Percentiles rank a stretch among this genome's conserved stretches.
phyloP scores from a whole-genome alignment of 2,113 vertebrate genomes.

The Apeltes quadracus region DNA sequence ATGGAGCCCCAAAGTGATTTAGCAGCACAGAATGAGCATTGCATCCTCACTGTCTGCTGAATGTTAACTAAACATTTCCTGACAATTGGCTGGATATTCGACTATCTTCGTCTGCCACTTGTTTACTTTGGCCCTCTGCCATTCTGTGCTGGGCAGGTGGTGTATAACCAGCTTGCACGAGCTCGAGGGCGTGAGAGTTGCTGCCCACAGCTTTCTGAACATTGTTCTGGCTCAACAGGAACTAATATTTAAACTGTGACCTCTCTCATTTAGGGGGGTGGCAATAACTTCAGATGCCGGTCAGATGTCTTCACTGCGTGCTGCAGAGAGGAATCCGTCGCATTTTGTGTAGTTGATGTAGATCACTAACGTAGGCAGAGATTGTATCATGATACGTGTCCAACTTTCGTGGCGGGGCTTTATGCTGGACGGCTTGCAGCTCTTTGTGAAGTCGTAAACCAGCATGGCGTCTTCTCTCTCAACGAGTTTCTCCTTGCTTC shows the following conservation, averaged over 20 bases:
- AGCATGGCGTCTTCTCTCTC: background rate
- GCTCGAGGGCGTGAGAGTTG: slow-evolving; percentile 23
- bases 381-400: background rate
- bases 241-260: slow-evolving; percentile 31
- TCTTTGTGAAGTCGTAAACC: background rate
- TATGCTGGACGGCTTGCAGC: background rate
- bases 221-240: slow-evolving; percentile 17
- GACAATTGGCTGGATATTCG: background rate
- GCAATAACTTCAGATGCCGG: background rate
- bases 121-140: slow-evolving; percentile 41
- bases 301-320: background rate
- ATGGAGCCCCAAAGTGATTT: background rate
- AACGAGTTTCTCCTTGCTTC: background rate
- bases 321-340: background rate
- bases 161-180: slow-evolving; percentile 36
- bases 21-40: background rate
- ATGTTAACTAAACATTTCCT: slow-evolving; percentile 8
- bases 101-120: slow-evolving; percentile 39
- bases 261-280: background rate
- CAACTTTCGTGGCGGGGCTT: background rate
- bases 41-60: background rate
- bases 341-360: background rate
- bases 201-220: slow-evolving; percentile 38
- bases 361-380: background rate
- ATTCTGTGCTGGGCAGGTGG: slow-evolving; percentile 20